phyloP scores from a whole-genome alignment of 2,797 vertebrate species.

The Eulemur coronatus region DNA sequence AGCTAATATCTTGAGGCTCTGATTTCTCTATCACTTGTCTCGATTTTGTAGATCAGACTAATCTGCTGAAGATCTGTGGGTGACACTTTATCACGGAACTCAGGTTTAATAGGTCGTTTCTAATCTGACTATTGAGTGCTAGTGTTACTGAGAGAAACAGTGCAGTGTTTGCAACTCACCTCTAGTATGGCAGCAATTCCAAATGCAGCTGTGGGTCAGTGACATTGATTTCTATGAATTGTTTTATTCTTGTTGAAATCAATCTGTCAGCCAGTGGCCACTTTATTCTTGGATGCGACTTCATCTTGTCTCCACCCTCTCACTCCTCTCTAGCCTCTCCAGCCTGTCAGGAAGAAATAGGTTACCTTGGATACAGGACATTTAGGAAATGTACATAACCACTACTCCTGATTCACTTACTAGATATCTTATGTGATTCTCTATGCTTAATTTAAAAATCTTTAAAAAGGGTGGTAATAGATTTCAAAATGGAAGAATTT shows the following conservation, averaged over 20 bases:
- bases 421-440: constrained; percentile 26
- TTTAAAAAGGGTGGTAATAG: background rate
- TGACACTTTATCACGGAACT: constrained; percentile 5
- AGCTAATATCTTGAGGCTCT: background rate
- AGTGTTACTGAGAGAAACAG: constrained; percentile 3
- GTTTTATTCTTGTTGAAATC: constrained; percentile 57
- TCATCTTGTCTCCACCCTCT: constrained; percentile 61
- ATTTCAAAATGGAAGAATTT: constrained; percentile 30
- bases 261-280: constrained; percentile 64
- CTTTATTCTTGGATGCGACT: constrained; percentile 46
- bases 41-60: background rate
- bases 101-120: background rate
- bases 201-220: background rate
- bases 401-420: constrained; percentile 39
- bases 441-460: constrained; percentile 34
- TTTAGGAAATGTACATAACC: constrained; percentile 53
- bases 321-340: constrained; percentile 25
- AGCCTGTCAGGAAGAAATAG: constrained; percentile 58
- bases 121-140: background rate
- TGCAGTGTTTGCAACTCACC: background rate
- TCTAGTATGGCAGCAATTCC: background rate
- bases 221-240: constrained; percentile 74
- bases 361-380: constrained; percentile 70
- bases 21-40: background rate
- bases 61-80: background rate